Base-by-base conservation (phyloP, 2,888 invertebrate genomes). In the Podabrus alpinus region DNA sequence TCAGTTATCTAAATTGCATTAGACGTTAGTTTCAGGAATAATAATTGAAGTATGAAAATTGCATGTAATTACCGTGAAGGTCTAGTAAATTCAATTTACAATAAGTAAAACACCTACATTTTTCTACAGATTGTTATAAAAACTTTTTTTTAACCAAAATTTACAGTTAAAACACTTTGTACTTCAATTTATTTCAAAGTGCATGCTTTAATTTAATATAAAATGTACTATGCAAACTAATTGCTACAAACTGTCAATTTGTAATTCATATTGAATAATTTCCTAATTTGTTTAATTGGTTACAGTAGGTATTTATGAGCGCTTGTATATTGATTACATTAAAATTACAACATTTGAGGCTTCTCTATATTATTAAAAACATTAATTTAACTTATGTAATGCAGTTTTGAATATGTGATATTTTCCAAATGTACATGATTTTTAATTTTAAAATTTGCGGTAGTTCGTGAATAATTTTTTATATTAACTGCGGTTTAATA, bases 1-100 rank as follows among this genome's bases (percentile, higher is more conserved):
- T 73, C 66, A 15, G 62, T 66, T 74, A 66, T 66, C 62, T 73
- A 66, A 69, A 67, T 69, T 73, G 59, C 69, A 73, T 74, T 71
- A 70, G 69, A 59, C 69, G 45, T 73, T 73, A 69, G 66, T 73
- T 59, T 16, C 71, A 71, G 16, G 66, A 7, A 70, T 24, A 64
- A 24, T n/a, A 64, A 45, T 29, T 25, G 64, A 64, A 70, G 64
- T 70, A 19, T 70, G n/a, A 64, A 64, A 11, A 64, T 45, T 45
- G n/a, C n/a, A 45, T 45, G 9, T 45, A n/a, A 45, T 45, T 45
- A n/a, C 45, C 9, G 45, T 45, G 45, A 45, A 45, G 45, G 45
- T 45, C 45, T 45, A 45, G n/a, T 45, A n/a, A 45, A n/a, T 45
- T 7, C 45, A 7, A 45, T 45, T 45, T 45, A 45, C n/a, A 45